Percentiles rank a stretch among this genome's conserved stretches.
Evolutionary conservation across 2,888 invertebrate species (phyloP).

Genomic region (Thymelicus acteon): DNA sequence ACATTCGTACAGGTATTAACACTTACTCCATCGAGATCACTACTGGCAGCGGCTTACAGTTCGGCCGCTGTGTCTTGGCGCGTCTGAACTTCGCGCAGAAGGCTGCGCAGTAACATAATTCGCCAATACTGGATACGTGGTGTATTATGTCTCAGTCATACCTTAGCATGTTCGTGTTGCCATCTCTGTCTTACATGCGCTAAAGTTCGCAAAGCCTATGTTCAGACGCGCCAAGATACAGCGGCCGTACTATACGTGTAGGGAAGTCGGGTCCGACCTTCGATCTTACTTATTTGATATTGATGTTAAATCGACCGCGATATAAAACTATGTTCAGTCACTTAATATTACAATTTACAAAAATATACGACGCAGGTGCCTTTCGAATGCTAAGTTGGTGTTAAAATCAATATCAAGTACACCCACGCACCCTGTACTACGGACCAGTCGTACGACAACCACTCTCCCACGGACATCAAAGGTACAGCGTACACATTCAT

Average conservation of each 20-base stretch:
- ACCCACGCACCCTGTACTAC: not conserved
- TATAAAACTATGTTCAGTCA: constrained; percentile 3
- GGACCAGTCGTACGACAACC: not conserved
- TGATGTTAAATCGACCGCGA: not conserved
- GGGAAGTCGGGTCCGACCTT: constrained; percentile 14
- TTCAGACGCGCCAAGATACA: too few species aligned
- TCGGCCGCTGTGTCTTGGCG: too few species aligned
- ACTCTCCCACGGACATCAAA: constrained; percentile 1
- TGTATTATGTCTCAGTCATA: too few species aligned
- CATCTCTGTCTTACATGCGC: too few species aligned
- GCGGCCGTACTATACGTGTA: too few species aligned
- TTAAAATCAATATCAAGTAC: not conserved
- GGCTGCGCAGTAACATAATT: too few species aligned
- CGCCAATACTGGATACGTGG: too few species aligned
- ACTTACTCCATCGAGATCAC: constrained; percentile 32
- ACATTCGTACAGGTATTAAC: constrained; percentile 19
- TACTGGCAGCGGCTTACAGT: constrained; percentile 31
- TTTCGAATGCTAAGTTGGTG: not conserved
- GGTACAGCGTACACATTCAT: constrained; percentile 23
- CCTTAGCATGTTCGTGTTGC: too few species aligned
- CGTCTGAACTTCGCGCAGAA: too few species aligned
- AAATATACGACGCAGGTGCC: constrained; percentile 3
- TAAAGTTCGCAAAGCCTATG: too few species aligned
- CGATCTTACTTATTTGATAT: constrained; percentile 1
- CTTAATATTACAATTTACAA: constrained; percentile 14